Evolutionary conservation across 2,113 vertebrate species (phyloP).

Genomic region (Cranoglanis bouderius): DNA sequence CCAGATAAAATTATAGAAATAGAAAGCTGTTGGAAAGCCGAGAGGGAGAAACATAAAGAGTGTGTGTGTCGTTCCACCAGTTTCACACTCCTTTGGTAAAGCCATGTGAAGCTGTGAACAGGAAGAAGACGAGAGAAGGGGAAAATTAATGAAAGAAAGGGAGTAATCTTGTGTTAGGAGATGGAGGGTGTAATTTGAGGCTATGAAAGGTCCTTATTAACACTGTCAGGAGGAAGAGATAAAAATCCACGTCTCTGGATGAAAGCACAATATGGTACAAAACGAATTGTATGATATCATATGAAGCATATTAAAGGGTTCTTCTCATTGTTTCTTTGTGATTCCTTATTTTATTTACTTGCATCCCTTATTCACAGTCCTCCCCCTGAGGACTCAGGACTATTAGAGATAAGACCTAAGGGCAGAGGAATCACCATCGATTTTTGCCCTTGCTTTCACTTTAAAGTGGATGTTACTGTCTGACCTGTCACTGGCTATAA

Average conservation of each 20-base stretch:
- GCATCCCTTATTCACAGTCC: neutral
- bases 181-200: constrained; percentile 53
- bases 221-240: constrained; percentile 21
- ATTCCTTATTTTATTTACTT: neutral
- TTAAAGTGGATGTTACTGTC: neutral
- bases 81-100: neutral
- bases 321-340: neutral
- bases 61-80: neutral
- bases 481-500: neutral
- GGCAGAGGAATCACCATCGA: no score
- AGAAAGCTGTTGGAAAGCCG: neutral
- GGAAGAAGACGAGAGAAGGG: neutral
- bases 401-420: neutral
- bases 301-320: neutral
- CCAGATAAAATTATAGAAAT: neutral
- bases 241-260: neutral
- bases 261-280: neutral
- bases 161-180: neutral
- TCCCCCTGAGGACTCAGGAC: neutral
- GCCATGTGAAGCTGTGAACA: neutral
- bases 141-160: constrained; percentile 1
- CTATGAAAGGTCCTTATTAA: constrained; percentile 51
- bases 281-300: neutral
- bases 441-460: neutral
- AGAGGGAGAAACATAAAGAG: neutral